Evolutionary conservation across 1,140 invertebrate genomes (phyloP).

Genomic region (Diachasmimorpha longicaudata): DNA sequence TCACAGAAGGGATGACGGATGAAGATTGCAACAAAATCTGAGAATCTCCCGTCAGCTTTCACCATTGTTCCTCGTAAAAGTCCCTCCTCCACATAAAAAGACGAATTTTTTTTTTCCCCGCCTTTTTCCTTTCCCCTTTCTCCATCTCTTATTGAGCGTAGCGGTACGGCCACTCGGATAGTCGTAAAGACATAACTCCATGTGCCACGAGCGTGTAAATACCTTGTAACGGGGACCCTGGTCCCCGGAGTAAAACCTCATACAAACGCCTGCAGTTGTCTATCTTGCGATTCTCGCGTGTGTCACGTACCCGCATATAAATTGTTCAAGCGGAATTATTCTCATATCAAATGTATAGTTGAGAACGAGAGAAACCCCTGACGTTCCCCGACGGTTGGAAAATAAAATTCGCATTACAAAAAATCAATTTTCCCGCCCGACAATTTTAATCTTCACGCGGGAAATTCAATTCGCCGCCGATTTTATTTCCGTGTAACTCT

Average conservation of each 20-base stretch:
- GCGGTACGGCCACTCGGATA: neutral
- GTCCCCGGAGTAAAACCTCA: neutral
- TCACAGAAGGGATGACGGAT: too few species aligned
- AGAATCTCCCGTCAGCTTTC: too few species aligned
- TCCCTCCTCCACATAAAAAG: neutral
- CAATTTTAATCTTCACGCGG: slow-evolving; percentile 23
- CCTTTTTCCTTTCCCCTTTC: neutral
- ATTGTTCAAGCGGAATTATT: neutral
- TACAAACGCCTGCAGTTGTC: slow-evolving; percentile 1
- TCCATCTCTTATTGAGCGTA: slow-evolving; percentile 9
- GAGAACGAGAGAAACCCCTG: slow-evolving; percentile 23
- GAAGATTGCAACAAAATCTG: too few species aligned
- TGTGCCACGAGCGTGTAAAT: slow-evolving; percentile 30
- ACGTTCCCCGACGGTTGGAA: too few species aligned
- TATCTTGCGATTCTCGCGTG: neutral
- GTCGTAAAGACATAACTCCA: slow-evolving; percentile 36
- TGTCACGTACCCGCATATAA: neutral
- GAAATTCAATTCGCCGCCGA: neutral
- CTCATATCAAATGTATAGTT: neutral
- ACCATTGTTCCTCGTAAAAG: neutral
- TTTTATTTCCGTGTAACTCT: too few species aligned
- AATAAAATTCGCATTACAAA: too few species aligned
- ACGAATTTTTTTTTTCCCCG: neutral
- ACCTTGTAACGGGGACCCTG: slow-evolving; percentile 26
- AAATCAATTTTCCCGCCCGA: too few species aligned